A percentile compares a stretch with the other conserved stretches of the same genome.
These are phyloP conservation scores for Paragorgia papillata DNA, from an alignment of 92 coral and sea anemone genomes.

Conservation along the genomic window DNA sequence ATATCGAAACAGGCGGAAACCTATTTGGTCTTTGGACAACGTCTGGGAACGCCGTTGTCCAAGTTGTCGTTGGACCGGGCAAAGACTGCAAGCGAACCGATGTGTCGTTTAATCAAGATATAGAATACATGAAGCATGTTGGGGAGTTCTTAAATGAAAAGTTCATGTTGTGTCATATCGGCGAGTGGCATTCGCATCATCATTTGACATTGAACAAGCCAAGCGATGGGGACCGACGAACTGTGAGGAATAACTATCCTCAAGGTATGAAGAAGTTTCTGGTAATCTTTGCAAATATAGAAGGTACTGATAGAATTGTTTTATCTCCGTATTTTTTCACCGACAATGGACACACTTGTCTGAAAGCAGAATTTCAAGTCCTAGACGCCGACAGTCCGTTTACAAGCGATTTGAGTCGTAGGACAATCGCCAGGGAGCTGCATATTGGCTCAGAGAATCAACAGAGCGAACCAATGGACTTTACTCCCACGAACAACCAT, in stretches of 20 bases:
- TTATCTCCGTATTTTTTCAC: constrained; percentile 37
- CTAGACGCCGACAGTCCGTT: constrained; percentile 11
- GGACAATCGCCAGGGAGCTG: background rate
- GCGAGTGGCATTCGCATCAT: constrained; percentile 93
- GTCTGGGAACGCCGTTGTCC: constrained; percentile 59
- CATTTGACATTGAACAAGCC: constrained; percentile 66
- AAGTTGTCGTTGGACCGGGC: constrained; percentile 83
- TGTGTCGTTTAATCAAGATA: constrained; percentile 71
- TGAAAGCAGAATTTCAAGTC: constrained; percentile 9
- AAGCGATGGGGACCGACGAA: constrained; percentile 71
- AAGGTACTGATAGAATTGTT: background rate
- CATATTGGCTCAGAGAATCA: background rate
- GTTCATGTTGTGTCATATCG: constrained; percentile 79
- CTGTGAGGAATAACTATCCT: constrained; percentile 72
- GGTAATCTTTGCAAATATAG: constrained; percentile 76
- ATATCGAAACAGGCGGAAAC: constrained; percentile 63
- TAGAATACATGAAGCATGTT: constrained; percentile 66
- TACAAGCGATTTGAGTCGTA: background rate
- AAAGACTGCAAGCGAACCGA: constrained; percentile 58
- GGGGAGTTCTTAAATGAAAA: constrained; percentile 64
- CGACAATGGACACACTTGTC: background rate
- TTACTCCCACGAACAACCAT: no score
- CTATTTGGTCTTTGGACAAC: constrained; percentile 83
- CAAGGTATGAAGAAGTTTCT: constrained; percentile 68
- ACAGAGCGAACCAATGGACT: background rate